Percentiles rank a stretch among this genome's conserved stretches.
Conservation (phyloP, 2,888 invertebrate species). For the Rhaphigaster nebulosa region DNA sequence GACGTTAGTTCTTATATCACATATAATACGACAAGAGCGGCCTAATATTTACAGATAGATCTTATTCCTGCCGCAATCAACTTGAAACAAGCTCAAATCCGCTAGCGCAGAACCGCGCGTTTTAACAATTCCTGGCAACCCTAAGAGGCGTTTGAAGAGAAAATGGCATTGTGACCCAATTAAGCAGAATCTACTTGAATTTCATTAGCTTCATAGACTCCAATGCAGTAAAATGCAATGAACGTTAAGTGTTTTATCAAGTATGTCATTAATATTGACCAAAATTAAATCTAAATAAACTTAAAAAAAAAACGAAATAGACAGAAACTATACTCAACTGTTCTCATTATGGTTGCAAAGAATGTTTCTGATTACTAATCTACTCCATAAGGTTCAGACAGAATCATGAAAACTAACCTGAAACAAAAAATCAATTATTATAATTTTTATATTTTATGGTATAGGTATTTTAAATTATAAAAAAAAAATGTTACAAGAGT, state of each 20-base stretch:
- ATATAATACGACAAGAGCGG: no score
- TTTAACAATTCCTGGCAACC: background rate
- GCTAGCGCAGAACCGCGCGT: background rate
- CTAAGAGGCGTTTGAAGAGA: background rate
- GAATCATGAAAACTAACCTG: background rate
- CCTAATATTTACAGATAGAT: background rate
- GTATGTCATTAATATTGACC: no score
- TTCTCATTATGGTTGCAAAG: background rate
- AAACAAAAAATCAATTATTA: background rate
- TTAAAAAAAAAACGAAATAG: no score
- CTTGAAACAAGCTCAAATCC: background rate
- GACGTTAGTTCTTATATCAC: no score
- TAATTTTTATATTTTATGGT: background rate
- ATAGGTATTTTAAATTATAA: background rate
- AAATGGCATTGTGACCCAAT: background rate
- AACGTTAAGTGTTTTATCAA: no score
- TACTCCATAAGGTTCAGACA: background rate
- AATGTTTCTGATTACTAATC: background rate
- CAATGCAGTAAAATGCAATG: no score
- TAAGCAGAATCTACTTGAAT: background rate
- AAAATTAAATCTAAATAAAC: no score
- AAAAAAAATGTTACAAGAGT: background rate
- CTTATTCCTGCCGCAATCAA: background rate
- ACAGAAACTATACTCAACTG: background rate
- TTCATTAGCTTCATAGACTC: no score